Percentiles rank a stretch among this genome's conserved stretches.
Evolutionary conservation across 1,140 invertebrate species (phyloP).

Genomic region (Nephotettix cincticeps): DNA sequence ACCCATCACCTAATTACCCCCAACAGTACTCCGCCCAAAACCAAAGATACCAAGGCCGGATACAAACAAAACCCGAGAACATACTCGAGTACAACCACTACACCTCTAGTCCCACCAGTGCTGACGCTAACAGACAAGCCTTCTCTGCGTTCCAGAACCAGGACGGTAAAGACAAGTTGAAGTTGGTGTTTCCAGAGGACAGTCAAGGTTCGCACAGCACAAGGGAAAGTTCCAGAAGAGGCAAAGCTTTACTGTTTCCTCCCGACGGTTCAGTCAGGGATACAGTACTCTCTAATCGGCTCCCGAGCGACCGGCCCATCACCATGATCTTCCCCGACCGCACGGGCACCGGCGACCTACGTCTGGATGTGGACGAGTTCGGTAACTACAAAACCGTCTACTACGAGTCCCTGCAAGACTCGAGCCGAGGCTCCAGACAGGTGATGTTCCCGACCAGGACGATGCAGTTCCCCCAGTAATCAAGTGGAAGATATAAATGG

Average conservation of each 20-base stretch:
- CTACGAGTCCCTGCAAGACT: background rate
- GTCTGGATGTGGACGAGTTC: slow-evolving; percentile 36
- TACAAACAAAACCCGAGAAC: slow-evolving; percentile 25
- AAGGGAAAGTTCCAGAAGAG: slow-evolving; percentile 25
- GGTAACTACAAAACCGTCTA: slow-evolving; percentile 32
- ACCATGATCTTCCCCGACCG: slow-evolving; percentile 42
- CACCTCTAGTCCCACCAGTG: background rate
- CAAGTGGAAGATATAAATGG: slow-evolving; percentile 19
- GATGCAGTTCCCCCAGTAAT: background rate
- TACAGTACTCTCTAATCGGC: background rate
- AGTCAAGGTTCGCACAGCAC: background rate
- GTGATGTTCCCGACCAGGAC: background rate
- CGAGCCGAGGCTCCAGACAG: background rate
- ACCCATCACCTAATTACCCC: background rate
- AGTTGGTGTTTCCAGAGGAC: slow-evolving; percentile 8
- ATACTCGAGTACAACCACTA: slow-evolving; percentile 19
- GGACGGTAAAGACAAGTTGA: slow-evolving; percentile 11
- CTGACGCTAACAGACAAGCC: background rate
- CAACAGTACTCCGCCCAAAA: slow-evolving; percentile 24
- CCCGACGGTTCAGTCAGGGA: background rate
- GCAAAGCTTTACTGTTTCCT: slow-evolving; percentile 32
- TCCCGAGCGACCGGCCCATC: background rate
- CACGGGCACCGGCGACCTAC: slow-evolving; percentile 41
- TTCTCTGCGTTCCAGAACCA: background rate
- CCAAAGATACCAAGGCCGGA: slow-evolving; percentile 30